These are phyloP conservation scores for Chloroclystis v-ata DNA, from an alignment of 2,888 invertebrate genomes.

Conservation along the genomic window DNA sequence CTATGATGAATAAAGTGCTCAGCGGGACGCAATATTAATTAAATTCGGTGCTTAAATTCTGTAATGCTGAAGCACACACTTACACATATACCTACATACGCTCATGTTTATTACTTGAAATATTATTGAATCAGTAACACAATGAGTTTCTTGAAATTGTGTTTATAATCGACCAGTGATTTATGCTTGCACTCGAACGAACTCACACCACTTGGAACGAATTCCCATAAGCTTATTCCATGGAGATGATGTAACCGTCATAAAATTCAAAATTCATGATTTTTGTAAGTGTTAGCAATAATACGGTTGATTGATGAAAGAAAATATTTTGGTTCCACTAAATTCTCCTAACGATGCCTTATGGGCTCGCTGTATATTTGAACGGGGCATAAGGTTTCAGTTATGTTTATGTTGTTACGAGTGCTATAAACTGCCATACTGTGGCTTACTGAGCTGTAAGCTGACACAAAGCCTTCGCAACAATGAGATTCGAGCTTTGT, in stretches of 20 bases:
- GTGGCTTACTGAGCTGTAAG: conserved; percentile 34
- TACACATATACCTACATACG: conserved; percentile 16
- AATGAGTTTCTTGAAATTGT: conserved; percentile 36
- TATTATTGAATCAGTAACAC: conserved; percentile 11
- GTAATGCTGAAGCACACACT: conserved; percentile 22
- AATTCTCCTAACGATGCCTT: conserved; percentile 17
- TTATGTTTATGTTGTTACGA: conserved; percentile 21
- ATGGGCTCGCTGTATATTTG: conserved; percentile 11
- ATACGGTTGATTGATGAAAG: conserved; percentile 20
- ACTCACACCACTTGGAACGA: conserved; percentile 35
- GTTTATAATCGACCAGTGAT: conserved; percentile 50
- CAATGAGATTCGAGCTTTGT: conserved; percentile 43
- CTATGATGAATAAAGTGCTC: conserved; percentile 15
- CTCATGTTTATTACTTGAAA: conserved; percentile 17
- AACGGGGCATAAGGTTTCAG: conserved; percentile 17
- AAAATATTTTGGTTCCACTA: conserved; percentile 16
- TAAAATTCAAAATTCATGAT: conserved; percentile 46
- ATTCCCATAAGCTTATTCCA: conserved; percentile 42
- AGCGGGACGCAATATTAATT: conserved; percentile 37
- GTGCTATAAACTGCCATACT: conserved; percentile 25
- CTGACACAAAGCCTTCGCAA: conserved; percentile 49
- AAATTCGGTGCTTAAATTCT: conserved; percentile 35
- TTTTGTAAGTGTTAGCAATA: conserved; percentile 19
- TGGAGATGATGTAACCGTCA: conserved; percentile 44
- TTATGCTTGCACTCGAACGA: conserved; percentile 36